Evolutionary conservation across 2,113 vertebrate genomes (phyloP).

Genomic region (Hiodon alosoides): DNA sequence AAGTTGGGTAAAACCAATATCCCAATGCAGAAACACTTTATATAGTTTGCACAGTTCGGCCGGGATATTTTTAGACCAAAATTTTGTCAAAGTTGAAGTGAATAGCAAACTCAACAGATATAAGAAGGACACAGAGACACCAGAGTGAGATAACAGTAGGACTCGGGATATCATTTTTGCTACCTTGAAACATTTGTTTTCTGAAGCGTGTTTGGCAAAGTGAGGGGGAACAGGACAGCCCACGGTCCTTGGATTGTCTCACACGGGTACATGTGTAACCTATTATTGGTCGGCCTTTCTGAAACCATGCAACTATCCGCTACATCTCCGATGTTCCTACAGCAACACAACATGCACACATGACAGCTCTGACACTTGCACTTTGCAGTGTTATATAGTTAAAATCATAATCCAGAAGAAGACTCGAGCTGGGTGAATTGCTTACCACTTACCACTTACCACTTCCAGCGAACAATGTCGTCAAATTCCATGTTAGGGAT

Average conservation of each 20-base stretch:
- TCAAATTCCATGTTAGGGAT: no score
- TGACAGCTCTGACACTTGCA: no score
- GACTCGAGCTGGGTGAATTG: no score
- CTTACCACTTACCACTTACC: no score
- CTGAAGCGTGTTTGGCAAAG: no score
- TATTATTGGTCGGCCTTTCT: background rate
- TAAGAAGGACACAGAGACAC: slow-evolving; percentile 33
- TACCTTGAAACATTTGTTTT: slow-evolving; percentile 37
- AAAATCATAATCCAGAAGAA: no score
- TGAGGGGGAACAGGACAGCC: slow-evolving; percentile 21
- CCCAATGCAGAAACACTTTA: background rate
- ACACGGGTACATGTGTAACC: background rate
- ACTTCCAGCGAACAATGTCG: no score
- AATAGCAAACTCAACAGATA: slow-evolving; percentile 31
- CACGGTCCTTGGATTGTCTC: background rate
- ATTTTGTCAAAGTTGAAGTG: slow-evolving; percentile 25
- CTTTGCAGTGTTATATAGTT: no score
- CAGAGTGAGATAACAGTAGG: slow-evolving; percentile 20
- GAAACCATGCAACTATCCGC: background rate
- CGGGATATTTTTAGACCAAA: slow-evolving; percentile 13
- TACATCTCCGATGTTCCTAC: background rate
- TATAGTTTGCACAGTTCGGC: background rate
- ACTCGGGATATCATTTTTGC: slow-evolving; percentile 32
- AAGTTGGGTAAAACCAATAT: background rate
- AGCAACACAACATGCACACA: background rate